Evolutionary conservation across 2,113 vertebrate genomes (phyloP), one percentile per base, ranked within the genome.

Genomic region (Thunnus thynnus): DNA sequence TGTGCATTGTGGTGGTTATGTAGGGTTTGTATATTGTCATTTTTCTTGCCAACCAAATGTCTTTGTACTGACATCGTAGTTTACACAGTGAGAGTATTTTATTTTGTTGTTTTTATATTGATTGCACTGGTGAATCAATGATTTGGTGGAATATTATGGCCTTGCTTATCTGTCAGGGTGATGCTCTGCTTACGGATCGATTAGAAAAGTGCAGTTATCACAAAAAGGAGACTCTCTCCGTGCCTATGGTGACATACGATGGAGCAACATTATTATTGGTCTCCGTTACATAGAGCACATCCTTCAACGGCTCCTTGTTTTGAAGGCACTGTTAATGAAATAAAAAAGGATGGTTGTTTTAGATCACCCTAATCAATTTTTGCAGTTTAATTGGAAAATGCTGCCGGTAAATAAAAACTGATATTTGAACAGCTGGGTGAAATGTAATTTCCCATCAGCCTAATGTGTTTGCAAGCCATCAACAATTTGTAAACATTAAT

Each of bases 401-500:
- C 44, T 75, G 50, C 80, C 85, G 85, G 91, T 88, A 92, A 93
- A 94, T 92, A 93, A 88, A 90, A 92, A 82, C 70, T 80, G 83
- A 93, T 92, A 93, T 93, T 89, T 89, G 89, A 94, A 92, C 91
- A 92, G 91, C 92, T 94, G 92, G 89, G 69, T 81, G 76, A 91
- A 90, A 92, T 90, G 84, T 89, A 93, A 92, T 93, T 92, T 91
- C 89, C 85, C 91, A 92, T 91, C 89, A 90, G 88, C 88, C 69
- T 94, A 93, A 93, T 94, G 86, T 91, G 91, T 91, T 94, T 92
- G 91, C 91, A 66, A 88, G 88, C 85, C 83, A 88, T 90, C 90
- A 82, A 82, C 90, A 85, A 85, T 92, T 92, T 94, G 92, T 91
- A 91, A 94, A 93, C 93, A 93, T 93, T 93, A 93, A 94, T 92